Evolutionary conservation across 2,888 invertebrate species (phyloP), one percentile per base, ranked within the genome.

Genomic region (Acanthococcus lagerstroemiae): DNA sequence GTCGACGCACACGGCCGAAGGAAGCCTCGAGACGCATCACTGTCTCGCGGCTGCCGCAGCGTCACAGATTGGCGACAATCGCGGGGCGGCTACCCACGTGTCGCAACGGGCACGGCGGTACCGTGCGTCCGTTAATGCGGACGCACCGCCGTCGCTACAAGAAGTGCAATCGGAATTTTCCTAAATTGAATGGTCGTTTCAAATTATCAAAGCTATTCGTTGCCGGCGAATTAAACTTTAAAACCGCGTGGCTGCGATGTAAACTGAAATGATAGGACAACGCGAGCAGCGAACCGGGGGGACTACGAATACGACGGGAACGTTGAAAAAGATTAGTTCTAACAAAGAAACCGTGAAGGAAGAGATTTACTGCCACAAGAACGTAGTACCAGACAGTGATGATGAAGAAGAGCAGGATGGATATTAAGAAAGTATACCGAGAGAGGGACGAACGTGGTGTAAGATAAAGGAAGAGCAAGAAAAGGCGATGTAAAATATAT

Each of bases 281-380:
- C 22, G 52, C 52, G 24, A 19, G 15, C 9, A 52, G 22, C 21
- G 24, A 52, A 4, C 21, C 21, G 17, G 19, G 9, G 17, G 48
- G n/a, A 19, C 9, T 19, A 9, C 15, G n/a, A 19, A 48, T n/a
- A n/a, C 12, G 9, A 19, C 15, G 12, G 21, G 58, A 58, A 58
- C 46, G 46, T 46, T 58, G 46, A 58, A 58, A 45, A 58, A 58
- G 58, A 58, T 58, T 58, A 58, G 46, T 46, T 58, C 48, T 58
- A 45, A 58, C 45, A 57, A 45, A 45, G 58, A 45, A 58, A 58
- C 44, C 48, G 58, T 58, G 44, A 37, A 58, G 45, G 46, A 46
- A 58, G 46, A 58, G 58, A 58, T 58, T 58, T 58, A 58, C 45
- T 46, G 58, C 58, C 46, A 19, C 46, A 19, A 55, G 30, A 55